Evolutionary conservation across 2,888 invertebrate species (phyloP).

Genomic region (Mimumesa dahlbomi): DNA sequence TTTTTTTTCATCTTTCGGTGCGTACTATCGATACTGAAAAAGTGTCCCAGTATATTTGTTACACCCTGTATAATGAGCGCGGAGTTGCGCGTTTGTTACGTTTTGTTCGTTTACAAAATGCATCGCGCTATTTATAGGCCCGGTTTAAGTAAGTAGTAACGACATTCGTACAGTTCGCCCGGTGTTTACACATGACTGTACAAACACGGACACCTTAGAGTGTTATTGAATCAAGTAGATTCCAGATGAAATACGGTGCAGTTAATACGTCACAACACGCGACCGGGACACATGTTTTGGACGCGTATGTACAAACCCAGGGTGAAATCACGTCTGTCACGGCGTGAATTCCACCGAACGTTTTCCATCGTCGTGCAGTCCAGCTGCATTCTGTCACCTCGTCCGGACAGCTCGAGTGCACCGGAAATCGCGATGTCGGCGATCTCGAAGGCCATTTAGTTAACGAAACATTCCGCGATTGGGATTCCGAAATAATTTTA

Average conservation of each 20-base stretch:
- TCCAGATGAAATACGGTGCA: conserved; percentile 7
- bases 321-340: conserved; percentile 51
- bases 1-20: too few species aligned
- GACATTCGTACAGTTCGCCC: conserved; percentile 28
- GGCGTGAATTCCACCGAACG: conserved; percentile 45
- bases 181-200: conserved; percentile 18
- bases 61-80: too few species aligned
- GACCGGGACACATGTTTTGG: conserved; percentile 31
- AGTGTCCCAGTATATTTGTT: too few species aligned
- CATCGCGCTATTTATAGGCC: too few species aligned
- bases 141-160: conserved; percentile 35
- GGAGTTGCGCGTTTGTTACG: too few species aligned
- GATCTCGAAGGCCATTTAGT: not conserved
- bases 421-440: conserved; percentile 28
- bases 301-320: conserved; percentile 20
- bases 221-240: conserved; percentile 30
- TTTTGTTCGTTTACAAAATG: too few species aligned
- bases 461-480: too few species aligned
- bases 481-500: too few species aligned
- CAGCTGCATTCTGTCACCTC: conserved; percentile 32
- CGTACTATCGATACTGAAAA: too few species aligned
- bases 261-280: conserved; percentile 43
- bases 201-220: conserved; percentile 10
- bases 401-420: conserved; percentile 36
- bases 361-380: conserved; percentile 9